Evolutionary conservation across 2,888 invertebrate genomes (phyloP).

Genomic region (Caenorhabditis panamensis): DNA sequence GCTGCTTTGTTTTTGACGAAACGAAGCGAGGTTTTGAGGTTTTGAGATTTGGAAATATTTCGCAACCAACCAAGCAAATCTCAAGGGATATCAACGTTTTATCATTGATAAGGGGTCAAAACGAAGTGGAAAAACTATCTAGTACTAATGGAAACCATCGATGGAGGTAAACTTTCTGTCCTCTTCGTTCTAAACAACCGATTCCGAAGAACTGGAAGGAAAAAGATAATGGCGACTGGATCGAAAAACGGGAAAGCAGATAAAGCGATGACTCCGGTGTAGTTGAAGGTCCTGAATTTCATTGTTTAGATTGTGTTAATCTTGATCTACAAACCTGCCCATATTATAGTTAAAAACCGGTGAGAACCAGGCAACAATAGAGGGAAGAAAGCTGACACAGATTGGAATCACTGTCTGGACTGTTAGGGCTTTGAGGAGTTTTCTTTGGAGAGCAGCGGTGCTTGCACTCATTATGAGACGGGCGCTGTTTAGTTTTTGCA

Average conservation of each 20-base stretch:
- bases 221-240: conserved; percentile 22
- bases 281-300: conserved; percentile 23
- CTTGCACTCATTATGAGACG: not conserved
- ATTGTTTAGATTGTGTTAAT: too few relatives aligned
- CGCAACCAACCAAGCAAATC: too few relatives aligned
- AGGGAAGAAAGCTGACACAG: conserved; percentile 20
- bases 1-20: too few relatives aligned
- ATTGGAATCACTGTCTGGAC: conserved; percentile 27
- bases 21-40: too few relatives aligned
- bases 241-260: conserved; percentile 30
- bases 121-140: not conserved
- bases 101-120: too few relatives aligned
- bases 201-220: conserved; percentile 19
- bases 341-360: conserved; percentile 18
- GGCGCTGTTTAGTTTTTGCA: not conserved
- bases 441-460: not conserved
- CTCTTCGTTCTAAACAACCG: not conserved
- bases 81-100: too few relatives aligned
- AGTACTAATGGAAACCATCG: not conserved
- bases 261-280: conserved; percentile 9
- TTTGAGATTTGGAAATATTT: too few relatives aligned
- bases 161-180: not conserved
- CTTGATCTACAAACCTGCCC: conserved; percentile 3
- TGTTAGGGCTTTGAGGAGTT: conserved; percentile 18
- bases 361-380: conserved; percentile 1